Base-by-base conservation (phyloP, 2,888 invertebrate genomes). In the Patella pellucida region DNA sequence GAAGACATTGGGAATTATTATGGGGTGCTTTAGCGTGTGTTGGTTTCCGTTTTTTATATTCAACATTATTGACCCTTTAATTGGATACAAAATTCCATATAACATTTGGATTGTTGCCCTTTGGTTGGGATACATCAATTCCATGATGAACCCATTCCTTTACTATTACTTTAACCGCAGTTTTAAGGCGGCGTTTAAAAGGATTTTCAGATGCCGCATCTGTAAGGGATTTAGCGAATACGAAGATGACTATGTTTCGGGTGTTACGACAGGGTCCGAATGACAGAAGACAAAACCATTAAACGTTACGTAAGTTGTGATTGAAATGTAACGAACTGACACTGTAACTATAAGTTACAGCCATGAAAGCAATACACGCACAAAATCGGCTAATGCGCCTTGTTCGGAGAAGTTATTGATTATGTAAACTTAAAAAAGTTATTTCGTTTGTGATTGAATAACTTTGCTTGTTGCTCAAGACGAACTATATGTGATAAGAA, bases 81-180 rank as follows among this genome's bases (percentile, higher is more conserved):
- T 89, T 41, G 85, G 85, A 11, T 88, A 89, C 78, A 80, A 81
- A 75, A 86, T 87, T 68, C 85, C 85, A 23, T 87, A 88, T 78
- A 82, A 79, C 23, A 80, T 85, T 7, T 88, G 87, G 87, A 84
- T 83, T 41, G 82, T 86, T 50, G 89, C 87, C 1, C 74, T 88
- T 52, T 89, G 89, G 89, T 81, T 89, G 16, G 89, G 89, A 5
- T 89, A 89, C 76, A 82, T 88, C 9, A 89, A 89, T 75, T 89
- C 89, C 14, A 93, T 94, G 31, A 92, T 94, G 78, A 94, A 94
- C 86, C 94, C 94, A 0, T 91, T 94, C 68, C 94, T 94, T 77
- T 94, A 94, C 90, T 94, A 94, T 16, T 85, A 93, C 90, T 84
- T 93, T 87, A 86, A 92, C 74, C 88, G 92, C 52, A 93, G 93